Evolutionary conservation across 2,888 invertebrate genomes (phyloP).

Genomic region (Papilio protenor): DNA sequence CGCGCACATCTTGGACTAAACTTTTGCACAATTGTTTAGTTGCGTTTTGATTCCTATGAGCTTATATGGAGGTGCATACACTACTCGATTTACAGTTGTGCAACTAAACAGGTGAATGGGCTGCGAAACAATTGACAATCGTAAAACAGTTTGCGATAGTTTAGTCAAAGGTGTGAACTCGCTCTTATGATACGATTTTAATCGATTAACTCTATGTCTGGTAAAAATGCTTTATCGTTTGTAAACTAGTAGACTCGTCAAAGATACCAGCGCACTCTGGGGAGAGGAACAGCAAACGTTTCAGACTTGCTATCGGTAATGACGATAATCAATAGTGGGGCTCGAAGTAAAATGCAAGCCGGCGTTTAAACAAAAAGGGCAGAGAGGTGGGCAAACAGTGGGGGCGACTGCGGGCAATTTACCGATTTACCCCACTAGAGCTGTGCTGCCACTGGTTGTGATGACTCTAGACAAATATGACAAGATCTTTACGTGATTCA

Average conservation of each 20-base stretch:
- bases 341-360: slow-evolving; percentile 62
- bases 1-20: too few relatives aligned
- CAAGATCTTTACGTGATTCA: background rate
- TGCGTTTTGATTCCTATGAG: too few relatives aligned
- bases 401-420: slow-evolving; percentile 77
- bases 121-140: too few relatives aligned
- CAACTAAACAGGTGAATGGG: too few relatives aligned
- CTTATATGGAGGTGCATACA: too few relatives aligned
- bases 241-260: background rate
- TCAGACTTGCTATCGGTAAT: slow-evolving; percentile 47
- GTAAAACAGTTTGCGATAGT: too few relatives aligned
- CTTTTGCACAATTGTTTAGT: too few relatives aligned
- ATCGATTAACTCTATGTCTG: background rate
- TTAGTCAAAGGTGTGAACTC: too few relatives aligned
- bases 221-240: slow-evolving; percentile 1
- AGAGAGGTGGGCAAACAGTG: slow-evolving; percentile 68
- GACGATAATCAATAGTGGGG: slow-evolving; percentile 64
- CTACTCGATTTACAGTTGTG: too few relatives aligned
- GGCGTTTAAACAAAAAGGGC: slow-evolving; percentile 65
- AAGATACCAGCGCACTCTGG: background rate
- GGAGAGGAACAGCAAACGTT: slow-evolving; percentile 13
- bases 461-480: slow-evolving; percentile 23
- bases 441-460: slow-evolving; percentile 39
- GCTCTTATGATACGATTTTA: background rate
- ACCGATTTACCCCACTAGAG: slow-evolving; percentile 70